These are phyloP conservation scores for Atta cephalotes DNA, from an alignment of 1,140 invertebrate species.

Conservation along the genomic window DNA sequence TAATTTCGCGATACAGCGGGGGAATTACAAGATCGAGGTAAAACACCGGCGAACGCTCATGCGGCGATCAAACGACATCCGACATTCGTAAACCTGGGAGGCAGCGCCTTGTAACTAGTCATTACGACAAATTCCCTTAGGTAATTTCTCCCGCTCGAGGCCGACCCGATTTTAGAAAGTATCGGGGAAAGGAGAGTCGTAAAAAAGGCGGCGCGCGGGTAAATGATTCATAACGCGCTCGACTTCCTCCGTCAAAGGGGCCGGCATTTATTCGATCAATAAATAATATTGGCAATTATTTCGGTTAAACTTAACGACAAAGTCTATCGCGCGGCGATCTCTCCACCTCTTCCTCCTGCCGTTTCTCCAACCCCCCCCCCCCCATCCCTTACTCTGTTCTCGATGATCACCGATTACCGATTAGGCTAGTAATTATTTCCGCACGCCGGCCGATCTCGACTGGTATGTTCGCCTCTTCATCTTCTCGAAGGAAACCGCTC, in stretches of 20 bases:
- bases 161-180: conserved; percentile 54
- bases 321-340: conserved; percentile 12
- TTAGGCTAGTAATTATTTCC: conserved; percentile 66
- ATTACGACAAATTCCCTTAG: conserved; percentile 60
- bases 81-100: conserved; percentile 44
- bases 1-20: conserved; percentile 8
- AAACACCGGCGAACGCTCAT: conserved; percentile 29
- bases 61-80: conserved; percentile 53
- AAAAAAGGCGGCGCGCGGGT: conserved; percentile 46
- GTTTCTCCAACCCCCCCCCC: not conserved
- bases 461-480: not conserved
- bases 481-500: conserved; percentile 7
- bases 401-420: conserved; percentile 52
- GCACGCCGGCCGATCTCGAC: conserved; percentile 31
- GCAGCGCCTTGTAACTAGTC: conserved; percentile 52
- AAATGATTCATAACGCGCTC: conserved; percentile 58
- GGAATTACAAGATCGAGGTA: conserved; percentile 7
- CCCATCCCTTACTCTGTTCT: not conserved
- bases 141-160: conserved; percentile 55
- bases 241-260: conserved; percentile 45
- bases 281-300: conserved; percentile 65
- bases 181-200: conserved; percentile 54
- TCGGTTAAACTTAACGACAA: conserved; percentile 62
- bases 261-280: conserved; percentile 61
- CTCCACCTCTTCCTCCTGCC: not conserved